A percentile compares a stretch with the other conserved stretches of the same genome.
These are phyloP conservation scores for Darevskia mixta DNA, from an alignment of 2,797 vertebrate genomes.

Conservation along the genomic window DNA sequence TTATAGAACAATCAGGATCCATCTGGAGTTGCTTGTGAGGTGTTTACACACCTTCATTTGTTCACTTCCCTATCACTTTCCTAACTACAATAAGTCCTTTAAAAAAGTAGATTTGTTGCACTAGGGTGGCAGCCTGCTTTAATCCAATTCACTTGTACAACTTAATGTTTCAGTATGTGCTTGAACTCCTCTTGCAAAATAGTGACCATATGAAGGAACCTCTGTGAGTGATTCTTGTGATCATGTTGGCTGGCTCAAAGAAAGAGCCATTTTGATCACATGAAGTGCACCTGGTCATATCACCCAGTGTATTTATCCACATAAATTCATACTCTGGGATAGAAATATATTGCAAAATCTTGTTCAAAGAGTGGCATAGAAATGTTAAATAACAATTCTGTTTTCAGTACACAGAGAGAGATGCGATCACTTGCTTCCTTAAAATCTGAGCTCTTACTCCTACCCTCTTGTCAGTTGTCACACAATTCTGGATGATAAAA, in stretches of 20 bases:
- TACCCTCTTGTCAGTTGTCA: background rate
- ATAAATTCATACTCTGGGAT: background rate
- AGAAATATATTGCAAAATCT: background rate
- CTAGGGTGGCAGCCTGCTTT: no score
- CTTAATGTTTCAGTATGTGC: no score
- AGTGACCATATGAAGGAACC: no score
- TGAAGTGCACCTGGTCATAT: background rate
- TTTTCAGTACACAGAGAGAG: background rate
- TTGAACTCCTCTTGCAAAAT: no score
- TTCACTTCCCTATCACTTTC: no score
- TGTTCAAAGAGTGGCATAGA: background rate
- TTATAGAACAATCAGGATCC: no score
- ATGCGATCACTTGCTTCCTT: background rate
- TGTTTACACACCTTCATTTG: no score
- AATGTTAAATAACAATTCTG: background rate
- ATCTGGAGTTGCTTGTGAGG: no score
- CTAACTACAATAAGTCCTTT: no score
- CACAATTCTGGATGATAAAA: background rate
- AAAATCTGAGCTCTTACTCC: accelerated
- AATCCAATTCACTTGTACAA: no score
- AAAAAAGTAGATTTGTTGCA: no score
- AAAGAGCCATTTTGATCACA: background rate
- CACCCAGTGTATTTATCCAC: background rate
- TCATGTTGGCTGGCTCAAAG: background rate
- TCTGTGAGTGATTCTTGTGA: background rate